phyloP scores from a whole-genome alignment of 2,888 invertebrate genomes.

The Gerris lacustris region DNA sequence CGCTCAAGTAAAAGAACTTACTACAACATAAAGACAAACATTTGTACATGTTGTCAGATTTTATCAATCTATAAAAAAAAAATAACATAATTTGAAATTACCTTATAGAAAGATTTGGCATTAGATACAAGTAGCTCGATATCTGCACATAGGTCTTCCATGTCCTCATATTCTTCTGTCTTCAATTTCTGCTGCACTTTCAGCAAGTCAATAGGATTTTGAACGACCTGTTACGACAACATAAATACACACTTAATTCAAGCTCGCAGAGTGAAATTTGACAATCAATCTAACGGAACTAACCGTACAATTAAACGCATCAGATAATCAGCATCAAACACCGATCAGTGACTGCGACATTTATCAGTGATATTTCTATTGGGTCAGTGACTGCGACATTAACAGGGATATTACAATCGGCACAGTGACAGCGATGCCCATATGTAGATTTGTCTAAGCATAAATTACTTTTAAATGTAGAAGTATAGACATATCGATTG shows the following conservation, averaged over 20 bases:
- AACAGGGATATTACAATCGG: too few species aligned
- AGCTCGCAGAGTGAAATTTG: conserved; percentile 14
- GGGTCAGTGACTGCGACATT: too few species aligned
- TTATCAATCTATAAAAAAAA: too few species aligned
- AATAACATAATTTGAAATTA: conserved; percentile 32
- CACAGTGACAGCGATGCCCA: too few species aligned
- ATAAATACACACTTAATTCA: conserved; percentile 27
- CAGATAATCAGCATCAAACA: background rate
- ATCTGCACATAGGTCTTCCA: conserved; percentile 81
- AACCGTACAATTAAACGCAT: conserved; percentile 1
- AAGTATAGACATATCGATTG: too few species aligned
- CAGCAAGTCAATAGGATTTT: conserved; percentile 87
- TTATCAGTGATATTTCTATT: too few species aligned
- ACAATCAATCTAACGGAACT: conserved; percentile 11
- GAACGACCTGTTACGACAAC: conserved; percentile 51
- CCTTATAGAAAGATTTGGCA: conserved; percentile 87
- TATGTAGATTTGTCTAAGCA: too few species aligned
- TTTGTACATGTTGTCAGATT: too few species aligned
- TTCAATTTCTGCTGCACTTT: conserved; percentile 93
- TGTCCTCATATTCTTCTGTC: conserved; percentile 90
- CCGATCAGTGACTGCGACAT: background rate
- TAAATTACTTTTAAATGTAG: too few species aligned
- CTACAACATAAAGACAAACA: too few species aligned
- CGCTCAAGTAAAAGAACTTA: background rate
- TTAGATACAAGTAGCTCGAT: conserved; percentile 85